Base-by-base conservation (phyloP, 1,140 invertebrate genomes). In the Eufriesea mexicana region DNA sequence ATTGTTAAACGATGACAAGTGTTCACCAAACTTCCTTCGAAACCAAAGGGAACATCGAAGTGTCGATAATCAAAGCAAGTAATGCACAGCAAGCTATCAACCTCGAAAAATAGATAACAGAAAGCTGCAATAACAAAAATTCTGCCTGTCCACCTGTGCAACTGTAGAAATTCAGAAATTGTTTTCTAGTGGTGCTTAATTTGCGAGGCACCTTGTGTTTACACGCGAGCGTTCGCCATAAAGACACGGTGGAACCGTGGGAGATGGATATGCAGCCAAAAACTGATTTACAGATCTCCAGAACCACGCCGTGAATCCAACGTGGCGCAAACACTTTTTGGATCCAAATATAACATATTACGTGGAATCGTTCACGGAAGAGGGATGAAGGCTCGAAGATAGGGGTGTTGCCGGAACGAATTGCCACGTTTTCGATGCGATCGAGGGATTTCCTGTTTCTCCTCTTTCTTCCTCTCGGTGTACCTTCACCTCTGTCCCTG, bases 261-360 rank as follows among this genome's bases (percentile, higher is more conserved):
- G 47, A 42, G 18, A 62, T 61, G 12, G 47, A 54, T 75, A 25
- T 61, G 57, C 55, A 54, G 25, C 49, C 71, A 49, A 72, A 79
- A 84, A 85, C 25, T 81, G 75, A 85, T 85, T 85, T 83, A 70
- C 57, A 61, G 62, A 67, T 61, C 28, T 35, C 49, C 59, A 51
- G 25, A 23, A 57, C 62, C 55, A 64, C 61, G 35, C 42, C 16
- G 28, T n/a, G 55, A 76, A 70, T 84, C 75, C 71, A 61, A 55
- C 16, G 74, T 51, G 54, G 83, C 57, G 72, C 71, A 82, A 84
- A 83, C 79, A 77, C 66, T 61, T 67, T 64, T 28, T 45, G 51
- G 59, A 66, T 64, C 71, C 84, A 66, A 83, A 64, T 85, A 47
- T 49, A 82, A 64, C 42, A 35, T 51, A 42, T 64, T 18, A 35